phyloP scores from a whole-genome alignment of 2,113 vertebrate species.

The Anthoscopus minutus region DNA sequence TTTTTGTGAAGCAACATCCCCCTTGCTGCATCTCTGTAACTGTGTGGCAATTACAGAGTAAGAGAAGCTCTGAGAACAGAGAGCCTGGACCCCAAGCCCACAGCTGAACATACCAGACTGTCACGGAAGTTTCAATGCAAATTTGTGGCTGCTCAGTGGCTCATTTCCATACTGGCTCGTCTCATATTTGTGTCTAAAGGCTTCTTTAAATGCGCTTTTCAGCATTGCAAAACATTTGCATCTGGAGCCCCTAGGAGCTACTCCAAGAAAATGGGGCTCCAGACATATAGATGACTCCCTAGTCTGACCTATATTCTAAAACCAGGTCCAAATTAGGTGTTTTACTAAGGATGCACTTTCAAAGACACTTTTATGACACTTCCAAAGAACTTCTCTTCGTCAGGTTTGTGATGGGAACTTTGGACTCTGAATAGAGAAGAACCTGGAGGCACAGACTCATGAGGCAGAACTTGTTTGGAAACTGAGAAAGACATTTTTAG shows the following conservation, averaged over 20 bases:
- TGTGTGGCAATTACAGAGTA: neutral
- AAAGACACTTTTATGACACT: neutral
- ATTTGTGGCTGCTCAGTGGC: neutral
- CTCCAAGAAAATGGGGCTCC: neutral
- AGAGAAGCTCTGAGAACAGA: neutral
- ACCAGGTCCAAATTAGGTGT: neutral
- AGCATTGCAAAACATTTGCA: neutral
- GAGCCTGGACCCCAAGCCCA: neutral
- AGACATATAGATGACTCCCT: neutral
- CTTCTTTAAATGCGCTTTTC: neutral
- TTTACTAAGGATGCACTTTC: neutral
- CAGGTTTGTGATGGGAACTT: neutral
- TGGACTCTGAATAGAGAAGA: neutral
- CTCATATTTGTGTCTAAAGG: neutral
- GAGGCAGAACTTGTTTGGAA: neutral
- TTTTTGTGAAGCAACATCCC: neutral
- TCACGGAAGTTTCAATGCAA: neutral
- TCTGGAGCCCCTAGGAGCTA: neutral
- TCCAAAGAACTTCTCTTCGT: neutral
- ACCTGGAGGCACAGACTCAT: neutral
- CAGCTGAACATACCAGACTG: neutral
- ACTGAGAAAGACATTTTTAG: neutral
- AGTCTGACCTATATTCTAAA: neutral
- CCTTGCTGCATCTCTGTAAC: neutral
- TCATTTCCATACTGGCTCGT: neutral